These are phyloP conservation scores for Drosophila kuntzei DNA, from an alignment of 2,888 invertebrate species.

Conservation along the genomic window DNA sequence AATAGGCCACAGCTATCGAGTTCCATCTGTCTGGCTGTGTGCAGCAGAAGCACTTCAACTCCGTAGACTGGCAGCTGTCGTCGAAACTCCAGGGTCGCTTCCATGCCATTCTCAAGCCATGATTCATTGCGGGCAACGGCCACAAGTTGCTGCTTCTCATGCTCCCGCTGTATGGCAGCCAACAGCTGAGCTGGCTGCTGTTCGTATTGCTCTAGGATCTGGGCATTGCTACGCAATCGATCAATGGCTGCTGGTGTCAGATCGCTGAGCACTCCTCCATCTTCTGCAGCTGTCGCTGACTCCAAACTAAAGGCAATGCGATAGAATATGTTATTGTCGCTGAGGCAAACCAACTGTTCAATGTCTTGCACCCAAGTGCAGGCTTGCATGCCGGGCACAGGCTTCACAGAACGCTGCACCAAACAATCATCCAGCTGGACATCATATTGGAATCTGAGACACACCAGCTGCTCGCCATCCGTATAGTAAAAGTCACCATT, in stretches of 20 bases:
- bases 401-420: constrained; percentile 66
- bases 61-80: constrained; percentile 59
- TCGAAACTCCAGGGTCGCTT: constrained; percentile 62
- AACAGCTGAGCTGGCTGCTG: constrained; percentile 62
- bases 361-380: constrained; percentile 80
- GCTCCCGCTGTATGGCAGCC: constrained; percentile 71
- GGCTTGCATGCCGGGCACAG: constrained; percentile 79
- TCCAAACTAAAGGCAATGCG: constrained; percentile 51
- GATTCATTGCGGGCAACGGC: constrained; percentile 64
- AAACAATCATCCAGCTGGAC: constrained; percentile 61
- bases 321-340: constrained; percentile 84
- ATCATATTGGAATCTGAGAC: constrained; percentile 72
- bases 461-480: constrained; percentile 75
- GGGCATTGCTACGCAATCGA: constrained; percentile 58
- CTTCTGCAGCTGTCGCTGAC: not conserved
- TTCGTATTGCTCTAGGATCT: constrained; percentile 60
- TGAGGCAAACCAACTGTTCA: constrained; percentile 81
- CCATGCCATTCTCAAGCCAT: constrained; percentile 39
- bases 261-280: constrained; percentile 45
- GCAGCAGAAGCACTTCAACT: constrained; percentile 45
- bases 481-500: constrained; percentile 79
- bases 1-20: constrained; percentile 52
- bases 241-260: constrained; percentile 63
- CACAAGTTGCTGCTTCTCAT: constrained; percentile 79
- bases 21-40: constrained; percentile 30